A percentile compares a stretch with the other conserved stretches of the same genome.
These are phyloP conservation scores for Lithophane leautieri DNA, from an alignment of 2,888 invertebrate genomes.

Conservation along the genomic window DNA sequence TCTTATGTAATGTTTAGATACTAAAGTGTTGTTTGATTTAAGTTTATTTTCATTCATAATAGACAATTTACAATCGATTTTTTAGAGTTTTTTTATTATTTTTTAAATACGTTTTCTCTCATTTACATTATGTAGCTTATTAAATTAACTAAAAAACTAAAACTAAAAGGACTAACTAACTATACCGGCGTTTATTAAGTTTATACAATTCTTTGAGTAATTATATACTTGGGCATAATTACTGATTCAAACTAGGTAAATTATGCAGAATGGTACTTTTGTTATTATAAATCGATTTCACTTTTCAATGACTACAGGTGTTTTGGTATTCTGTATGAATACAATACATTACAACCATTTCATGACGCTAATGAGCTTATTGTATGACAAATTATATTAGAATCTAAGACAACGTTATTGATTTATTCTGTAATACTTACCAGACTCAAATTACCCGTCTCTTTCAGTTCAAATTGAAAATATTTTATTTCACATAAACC, in stretches of 20 bases:
- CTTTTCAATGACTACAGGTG: constrained; percentile 36
- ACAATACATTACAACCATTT: not conserved
- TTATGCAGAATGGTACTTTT: not conserved
- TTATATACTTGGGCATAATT: not conserved
- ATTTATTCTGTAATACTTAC: not conserved
- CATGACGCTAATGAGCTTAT: not conserved
- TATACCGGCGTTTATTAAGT: too few species aligned
- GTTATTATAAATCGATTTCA: constrained; percentile 21
- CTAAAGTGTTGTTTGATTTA: not conserved
- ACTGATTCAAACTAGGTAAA: not conserved
- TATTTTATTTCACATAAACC: too few species aligned
- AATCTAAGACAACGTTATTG: not conserved
- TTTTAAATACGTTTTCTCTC: too few species aligned
- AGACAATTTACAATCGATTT: not conserved
- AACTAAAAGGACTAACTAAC: too few species aligned
- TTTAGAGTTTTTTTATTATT: too few species aligned
- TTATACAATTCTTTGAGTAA: not conserved
- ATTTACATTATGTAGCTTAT: too few species aligned
- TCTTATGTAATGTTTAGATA: not conserved
- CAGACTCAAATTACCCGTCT: not conserved
- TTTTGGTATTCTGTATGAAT: not conserved
- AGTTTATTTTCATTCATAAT: not conserved
- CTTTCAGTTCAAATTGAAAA: too few species aligned
- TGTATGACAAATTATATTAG: constrained; percentile 10
- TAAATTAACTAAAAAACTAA: too few species aligned